phyloP scores from a whole-genome alignment of 1,140 invertebrate genomes.

The Drosophila biarmipes region DNA sequence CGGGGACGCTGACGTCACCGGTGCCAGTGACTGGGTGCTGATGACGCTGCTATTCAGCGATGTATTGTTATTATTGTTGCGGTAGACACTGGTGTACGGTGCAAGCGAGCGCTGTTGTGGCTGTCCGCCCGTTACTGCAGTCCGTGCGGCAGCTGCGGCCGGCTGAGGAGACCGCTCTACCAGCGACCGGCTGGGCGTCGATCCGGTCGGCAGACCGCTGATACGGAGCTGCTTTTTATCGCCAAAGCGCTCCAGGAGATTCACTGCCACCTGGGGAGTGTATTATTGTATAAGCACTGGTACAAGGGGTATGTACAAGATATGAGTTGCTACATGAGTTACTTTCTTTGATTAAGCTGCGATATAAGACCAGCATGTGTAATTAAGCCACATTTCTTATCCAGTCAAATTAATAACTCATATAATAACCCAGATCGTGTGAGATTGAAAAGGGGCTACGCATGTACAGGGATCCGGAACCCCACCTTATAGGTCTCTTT shows the following conservation, averaged over 20 bases:
- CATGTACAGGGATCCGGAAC: no score
- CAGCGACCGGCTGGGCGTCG: slow-evolving; percentile 13
- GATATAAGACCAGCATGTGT: no score
- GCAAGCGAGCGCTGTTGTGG: slow-evolving; percentile 78
- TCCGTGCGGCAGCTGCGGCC: slow-evolving; percentile 1
- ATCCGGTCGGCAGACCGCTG: slow-evolving; percentile 8
- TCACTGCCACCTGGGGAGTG: slow-evolving; percentile 67
- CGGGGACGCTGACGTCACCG: slow-evolving; percentile 42
- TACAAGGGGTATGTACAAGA: background rate
- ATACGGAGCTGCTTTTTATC: slow-evolving; percentile 66
- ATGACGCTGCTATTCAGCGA: slow-evolving; percentile 76
- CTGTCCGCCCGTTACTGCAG: slow-evolving; percentile 2
- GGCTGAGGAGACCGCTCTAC: slow-evolving; percentile 45
- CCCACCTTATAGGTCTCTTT: slow-evolving; percentile 98
- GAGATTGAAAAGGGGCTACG: no score
- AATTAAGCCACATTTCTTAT: background rate
- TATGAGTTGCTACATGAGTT: background rate
- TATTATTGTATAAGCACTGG: background rate
- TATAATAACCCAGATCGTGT: no score
- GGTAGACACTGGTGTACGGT: slow-evolving; percentile 81
- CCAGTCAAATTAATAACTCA: background rate
- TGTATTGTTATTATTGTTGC: slow-evolving; percentile 84
- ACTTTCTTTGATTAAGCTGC: background rate
- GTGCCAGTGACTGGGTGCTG: slow-evolving; percentile 47
- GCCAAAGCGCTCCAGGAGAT: slow-evolving; percentile 77